Evolutionary conservation across 1,140 invertebrate species (phyloP).

Genomic region (Solenopsis fugax): DNA sequence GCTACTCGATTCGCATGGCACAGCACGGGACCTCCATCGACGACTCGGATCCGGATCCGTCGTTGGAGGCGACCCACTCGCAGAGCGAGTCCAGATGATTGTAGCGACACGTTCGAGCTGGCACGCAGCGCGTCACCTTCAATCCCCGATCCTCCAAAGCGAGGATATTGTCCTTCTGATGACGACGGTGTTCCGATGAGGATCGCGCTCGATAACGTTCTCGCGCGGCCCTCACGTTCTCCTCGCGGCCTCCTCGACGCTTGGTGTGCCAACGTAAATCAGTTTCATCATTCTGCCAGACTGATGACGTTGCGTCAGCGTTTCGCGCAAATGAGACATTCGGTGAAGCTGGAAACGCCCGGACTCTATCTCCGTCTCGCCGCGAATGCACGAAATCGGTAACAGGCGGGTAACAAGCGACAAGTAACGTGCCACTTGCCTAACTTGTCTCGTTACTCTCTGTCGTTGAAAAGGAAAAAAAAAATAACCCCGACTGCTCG

Average conservation of each 20-base stretch:
- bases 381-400: background rate
- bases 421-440: background rate
- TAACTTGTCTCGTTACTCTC: background rate
- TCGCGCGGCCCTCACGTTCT: background rate
- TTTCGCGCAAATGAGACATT: background rate
- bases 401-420: background rate
- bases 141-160: conserved; percentile 69
- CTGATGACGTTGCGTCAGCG: conserved; percentile 18
- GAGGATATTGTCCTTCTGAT: conserved; percentile 68
- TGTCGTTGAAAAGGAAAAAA: background rate
- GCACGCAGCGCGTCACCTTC: conserved; percentile 77
- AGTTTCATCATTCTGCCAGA: conserved; percentile 5
- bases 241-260: background rate
- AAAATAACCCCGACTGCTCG: background rate
- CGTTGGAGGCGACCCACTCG: conserved; percentile 81
- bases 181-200: background rate
- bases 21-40: conserved; percentile 83
- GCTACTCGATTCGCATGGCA: conserved; percentile 78
- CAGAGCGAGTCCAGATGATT: conserved; percentile 85
- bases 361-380: background rate
- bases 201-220: background rate
- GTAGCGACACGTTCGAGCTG: conserved; percentile 77
- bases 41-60: conserved; percentile 83
- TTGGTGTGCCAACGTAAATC: conserved; percentile 32
- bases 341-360: background rate